phyloP scores from a whole-genome alignment of 2,797 vertebrate genomes.

The Acrossocheilus wenchowensis region DNA sequence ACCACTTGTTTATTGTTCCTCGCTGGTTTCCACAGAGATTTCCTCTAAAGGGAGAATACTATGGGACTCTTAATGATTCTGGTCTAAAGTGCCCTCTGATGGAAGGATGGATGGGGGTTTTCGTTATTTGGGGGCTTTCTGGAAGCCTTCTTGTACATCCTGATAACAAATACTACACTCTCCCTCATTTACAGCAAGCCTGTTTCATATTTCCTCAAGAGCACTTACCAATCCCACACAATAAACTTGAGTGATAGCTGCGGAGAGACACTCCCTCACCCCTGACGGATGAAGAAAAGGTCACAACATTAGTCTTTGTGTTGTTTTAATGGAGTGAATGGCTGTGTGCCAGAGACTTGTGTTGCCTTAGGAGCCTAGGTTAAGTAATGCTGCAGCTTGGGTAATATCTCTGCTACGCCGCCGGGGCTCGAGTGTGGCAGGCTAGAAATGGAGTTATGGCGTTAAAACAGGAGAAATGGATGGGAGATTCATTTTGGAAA shows the following conservation, averaged over 20 bases:
- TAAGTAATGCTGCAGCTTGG: slow-evolving; percentile 69
- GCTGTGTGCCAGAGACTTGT: slow-evolving; percentile 65
- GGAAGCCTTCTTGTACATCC: slow-evolving; percentile 47
- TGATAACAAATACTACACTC: slow-evolving; percentile 50
- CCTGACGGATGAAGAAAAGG: slow-evolving; percentile 71
- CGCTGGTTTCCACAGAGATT: slow-evolving; percentile 48
- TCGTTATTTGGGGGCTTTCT: slow-evolving; percentile 31
- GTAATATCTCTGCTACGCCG: slow-evolving; percentile 65
- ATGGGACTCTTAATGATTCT: background rate
- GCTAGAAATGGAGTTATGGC: slow-evolving; percentile 51
- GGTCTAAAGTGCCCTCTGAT: slow-evolving; percentile 5
- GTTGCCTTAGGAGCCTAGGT: slow-evolving; percentile 67
- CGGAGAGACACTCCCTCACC: slow-evolving; percentile 55
- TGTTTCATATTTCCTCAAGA: slow-evolving; percentile 45
- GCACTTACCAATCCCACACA: slow-evolving; percentile 55
- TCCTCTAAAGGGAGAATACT: slow-evolving; percentile 13
- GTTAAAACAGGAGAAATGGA: slow-evolving; percentile 50
- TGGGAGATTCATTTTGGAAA: slow-evolving; percentile 30
- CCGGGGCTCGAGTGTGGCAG: slow-evolving; percentile 36
- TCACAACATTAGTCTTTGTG: slow-evolving; percentile 73
- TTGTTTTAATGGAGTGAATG: slow-evolving; percentile 75
- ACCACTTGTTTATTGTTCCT: slow-evolving; percentile 63
- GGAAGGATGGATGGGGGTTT: slow-evolving; percentile 42
- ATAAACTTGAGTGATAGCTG: slow-evolving; percentile 63
- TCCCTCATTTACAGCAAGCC: slow-evolving; percentile 28